phyloP scores from a whole-genome alignment of 2,113 vertebrate species.

The Acanthisitta chloris region DNA sequence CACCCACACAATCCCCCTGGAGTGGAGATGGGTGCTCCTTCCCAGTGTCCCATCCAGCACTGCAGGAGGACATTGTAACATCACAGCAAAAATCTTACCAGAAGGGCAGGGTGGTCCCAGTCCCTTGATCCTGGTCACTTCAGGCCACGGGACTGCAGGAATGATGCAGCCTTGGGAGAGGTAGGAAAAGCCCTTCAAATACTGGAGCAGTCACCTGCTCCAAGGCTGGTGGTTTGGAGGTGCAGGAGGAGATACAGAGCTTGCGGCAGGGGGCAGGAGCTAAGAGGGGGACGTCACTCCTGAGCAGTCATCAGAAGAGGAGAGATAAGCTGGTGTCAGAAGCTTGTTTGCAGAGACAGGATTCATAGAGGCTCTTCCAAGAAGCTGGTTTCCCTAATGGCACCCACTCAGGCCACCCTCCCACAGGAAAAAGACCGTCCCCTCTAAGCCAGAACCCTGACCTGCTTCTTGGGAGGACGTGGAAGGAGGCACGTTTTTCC shows the following conservation, averaged over 20 bases:
- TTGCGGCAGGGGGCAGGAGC: neutral
- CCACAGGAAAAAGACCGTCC: neutral
- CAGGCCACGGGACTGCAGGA: neutral
- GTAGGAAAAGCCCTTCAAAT: neutral
- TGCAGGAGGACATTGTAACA: neutral
- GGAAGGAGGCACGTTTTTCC: neutral
- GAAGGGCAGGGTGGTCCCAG: neutral
- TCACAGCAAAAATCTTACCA: constrained; percentile 27
- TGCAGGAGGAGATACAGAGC: neutral
- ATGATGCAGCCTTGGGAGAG: neutral
- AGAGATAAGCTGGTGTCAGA: constrained; percentile 19
- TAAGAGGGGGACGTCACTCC: neutral
- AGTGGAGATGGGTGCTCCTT: neutral
- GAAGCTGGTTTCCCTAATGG: neutral
- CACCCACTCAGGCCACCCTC: accelerated
- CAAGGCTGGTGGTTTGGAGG: accelerated
- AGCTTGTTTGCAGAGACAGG: neutral
- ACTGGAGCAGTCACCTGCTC: neutral
- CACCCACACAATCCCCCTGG: neutral
- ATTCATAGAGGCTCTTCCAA: neutral
- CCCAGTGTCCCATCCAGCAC: neutral
- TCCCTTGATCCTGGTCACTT: neutral
- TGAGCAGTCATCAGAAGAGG: neutral
- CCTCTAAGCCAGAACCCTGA: neutral
- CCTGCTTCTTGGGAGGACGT: neutral